Percentiles rank a stretch among this genome's conserved stretches.
Conservation (phyloP, 2,888 invertebrate genomes). For the Drosophila eohydei region DNA sequence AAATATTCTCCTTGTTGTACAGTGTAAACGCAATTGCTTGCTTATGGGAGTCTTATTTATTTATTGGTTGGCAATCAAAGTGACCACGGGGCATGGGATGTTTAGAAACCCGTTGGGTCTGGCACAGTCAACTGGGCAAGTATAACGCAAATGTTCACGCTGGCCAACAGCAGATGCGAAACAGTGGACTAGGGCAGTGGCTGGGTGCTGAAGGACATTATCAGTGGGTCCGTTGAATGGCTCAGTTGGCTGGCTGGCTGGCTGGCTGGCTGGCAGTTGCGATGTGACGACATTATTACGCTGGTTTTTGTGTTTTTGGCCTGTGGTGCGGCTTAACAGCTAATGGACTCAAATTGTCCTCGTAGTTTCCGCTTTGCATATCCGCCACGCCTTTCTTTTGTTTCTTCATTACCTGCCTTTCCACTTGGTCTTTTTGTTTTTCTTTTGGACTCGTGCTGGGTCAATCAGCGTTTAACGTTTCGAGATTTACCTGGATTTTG, state of each 20-base stretch:
- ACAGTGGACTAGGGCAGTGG: background rate
- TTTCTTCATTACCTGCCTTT: conserved; percentile 23
- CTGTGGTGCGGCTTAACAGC: conserved; percentile 63
- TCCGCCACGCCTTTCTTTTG: conserved; percentile 10
- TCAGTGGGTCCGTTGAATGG: conserved; percentile 35
- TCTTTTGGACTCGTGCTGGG: conserved; percentile 22
- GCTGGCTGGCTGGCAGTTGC: conserved; percentile 7
- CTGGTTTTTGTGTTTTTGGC: conserved; percentile 33
- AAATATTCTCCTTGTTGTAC: background rate
- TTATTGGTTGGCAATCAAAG: conserved; percentile 41
- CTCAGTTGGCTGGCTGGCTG: conserved; percentile 43
- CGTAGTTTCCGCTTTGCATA: conserved; percentile 52
- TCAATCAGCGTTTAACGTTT: conserved; percentile 51
- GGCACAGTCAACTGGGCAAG: conserved; percentile 15
- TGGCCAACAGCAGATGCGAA: conserved; percentile 15
- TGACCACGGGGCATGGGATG: conserved; percentile 18
- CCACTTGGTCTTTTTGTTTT: conserved; percentile 10
- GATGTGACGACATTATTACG: conserved; percentile 64
- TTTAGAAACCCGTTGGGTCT: conserved; percentile 24
- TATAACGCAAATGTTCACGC: conserved; percentile 19
- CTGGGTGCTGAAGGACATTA: conserved; percentile 1
- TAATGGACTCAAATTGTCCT: conserved; percentile 70
- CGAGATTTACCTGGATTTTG: conserved; percentile 44
- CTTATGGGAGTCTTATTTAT: conserved; percentile 26
- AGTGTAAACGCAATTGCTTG: conserved; percentile 1